Evolutionary conservation across 2,113 vertebrate species (phyloP), one percentile per base, ranked within the genome.

Genomic region (Oxyruncus cristatus): DNA sequence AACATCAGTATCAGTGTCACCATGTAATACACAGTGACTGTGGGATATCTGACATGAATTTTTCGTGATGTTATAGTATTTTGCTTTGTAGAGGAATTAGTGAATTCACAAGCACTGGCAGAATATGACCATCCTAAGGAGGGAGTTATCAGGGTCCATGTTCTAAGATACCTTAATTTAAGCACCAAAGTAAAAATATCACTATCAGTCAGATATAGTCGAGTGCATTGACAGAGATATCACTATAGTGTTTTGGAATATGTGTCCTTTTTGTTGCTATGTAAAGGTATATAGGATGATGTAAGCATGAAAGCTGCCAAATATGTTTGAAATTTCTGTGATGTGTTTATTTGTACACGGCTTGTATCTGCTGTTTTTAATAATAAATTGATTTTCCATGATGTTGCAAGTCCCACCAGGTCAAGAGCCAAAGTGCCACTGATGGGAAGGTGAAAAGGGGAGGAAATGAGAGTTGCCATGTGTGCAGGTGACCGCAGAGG

Each of bases 151-250:
- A 65, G 23, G 30, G 65, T 89, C 67, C 47, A n/a, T 37, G 37
- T 82, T 91, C 88, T 73, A 81, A 93, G 67, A 56, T 32, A 61
- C 35, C 42, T 82, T 74, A 41, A 67, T 46, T 81, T 73, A 89
- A 91, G n/a, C 58, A 75, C 52, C 80, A 75, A 78, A 66, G 41
- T 46, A 89, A 55, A 56, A 94, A 75, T 44, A 42, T 32, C 42
- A n/a, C 67, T 93, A 66, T 66, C 4, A 12, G 32, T 32, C 78
- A 72, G 23, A 30, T 20, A 55, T 17, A 91, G 65, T 39, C 5
- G 4, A 71, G 41, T 22, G 46, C 59, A 91, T 80, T 41, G 30
- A 41, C 37, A 58, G 42, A 42, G 66, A 59, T 89, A 81, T 37
- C 52, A 76, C 78, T 52, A 23, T 8, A 44, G 49, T 41, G 53